phyloP scores from a whole-genome alignment of 2,113 vertebrate genomes.

The Zapornia atra region DNA sequence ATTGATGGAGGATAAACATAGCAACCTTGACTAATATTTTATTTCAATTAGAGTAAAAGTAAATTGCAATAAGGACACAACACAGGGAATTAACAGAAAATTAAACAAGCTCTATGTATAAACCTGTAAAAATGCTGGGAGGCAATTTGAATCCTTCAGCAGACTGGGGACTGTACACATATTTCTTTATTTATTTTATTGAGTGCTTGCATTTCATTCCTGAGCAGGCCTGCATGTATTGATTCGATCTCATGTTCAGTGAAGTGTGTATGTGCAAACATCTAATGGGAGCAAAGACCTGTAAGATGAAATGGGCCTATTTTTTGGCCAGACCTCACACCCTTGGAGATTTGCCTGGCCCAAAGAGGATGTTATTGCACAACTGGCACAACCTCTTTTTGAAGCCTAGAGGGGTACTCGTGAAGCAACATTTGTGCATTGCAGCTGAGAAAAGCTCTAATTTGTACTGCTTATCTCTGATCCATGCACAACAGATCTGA shows the following conservation, averaged over 20 bases:
- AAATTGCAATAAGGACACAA: conserved; percentile 13
- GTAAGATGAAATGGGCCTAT: conserved; percentile 27
- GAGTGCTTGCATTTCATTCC: conserved; percentile 48
- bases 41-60: conserved; percentile 47
- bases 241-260: conserved; percentile 46
- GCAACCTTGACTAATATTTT: conserved; percentile 41
- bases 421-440: conserved; percentile 25
- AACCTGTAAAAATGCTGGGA: conserved; percentile 27
- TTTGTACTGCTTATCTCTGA: conserved; percentile 60
- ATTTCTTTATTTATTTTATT: conserved; percentile 33
- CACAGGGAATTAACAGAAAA: conserved; percentile 47
- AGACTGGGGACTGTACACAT: background rate
- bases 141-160: conserved; percentile 50
- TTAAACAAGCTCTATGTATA: conserved; percentile 3
- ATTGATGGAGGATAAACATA: conserved; percentile 5
- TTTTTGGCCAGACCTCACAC: conserved; percentile 24
- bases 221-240: conserved; percentile 16
- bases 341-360: conserved; percentile 16
- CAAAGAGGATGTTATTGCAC: conserved; percentile 32
- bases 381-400: conserved; percentile 17
- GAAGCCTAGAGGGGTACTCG: conserved; percentile 38
- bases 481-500: conserved; percentile 48
- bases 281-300: conserved; percentile 13
- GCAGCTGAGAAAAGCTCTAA: conserved; percentile 47
- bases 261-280: conserved; percentile 29